phyloP scores from a whole-genome alignment of 2,888 invertebrate genomes.

The Glaucopsyche alexis region DNA sequence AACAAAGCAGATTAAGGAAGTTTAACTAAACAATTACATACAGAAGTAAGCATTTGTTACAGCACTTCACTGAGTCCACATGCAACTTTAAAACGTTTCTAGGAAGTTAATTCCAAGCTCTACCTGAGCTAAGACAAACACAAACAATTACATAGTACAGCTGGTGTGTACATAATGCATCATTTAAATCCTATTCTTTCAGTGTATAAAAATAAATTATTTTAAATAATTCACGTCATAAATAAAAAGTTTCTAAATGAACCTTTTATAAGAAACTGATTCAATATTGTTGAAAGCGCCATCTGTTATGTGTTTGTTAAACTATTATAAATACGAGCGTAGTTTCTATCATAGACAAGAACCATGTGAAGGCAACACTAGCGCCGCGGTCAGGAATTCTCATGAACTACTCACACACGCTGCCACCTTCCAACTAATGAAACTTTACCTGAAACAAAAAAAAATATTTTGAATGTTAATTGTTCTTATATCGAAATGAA shows the following conservation, averaged over 20 bases:
- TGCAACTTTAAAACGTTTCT: constrained; percentile 4
- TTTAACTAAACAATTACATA: constrained; percentile 3
- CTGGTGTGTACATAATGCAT: no score
- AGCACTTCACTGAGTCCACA: neutral
- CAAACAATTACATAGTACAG: neutral
- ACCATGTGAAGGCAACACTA: constrained; percentile 37
- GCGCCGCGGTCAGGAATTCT: constrained; percentile 33
- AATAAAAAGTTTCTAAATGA: no score
- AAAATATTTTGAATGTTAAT: neutral
- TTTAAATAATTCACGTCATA: no score
- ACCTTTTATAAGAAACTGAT: neutral
- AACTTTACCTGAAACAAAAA: constrained; percentile 24
- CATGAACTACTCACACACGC: constrained; percentile 30
- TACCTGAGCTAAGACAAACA: neutral
- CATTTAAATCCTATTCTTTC: no score
- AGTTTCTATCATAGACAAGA: constrained; percentile 33
- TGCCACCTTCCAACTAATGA: neutral
- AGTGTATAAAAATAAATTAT: no score
- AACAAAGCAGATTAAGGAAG: neutral
- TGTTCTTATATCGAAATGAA: neutral
- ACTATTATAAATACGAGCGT: constrained; percentile 17
- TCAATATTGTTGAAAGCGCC: constrained; percentile 33
- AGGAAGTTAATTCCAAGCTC: neutral
- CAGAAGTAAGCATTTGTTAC: constrained; percentile 1
- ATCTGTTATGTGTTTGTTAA: constrained; percentile 31